phyloP scores from a whole-genome alignment of 92 coral and sea anemone species.

The Plumapathes pennacea region DNA sequence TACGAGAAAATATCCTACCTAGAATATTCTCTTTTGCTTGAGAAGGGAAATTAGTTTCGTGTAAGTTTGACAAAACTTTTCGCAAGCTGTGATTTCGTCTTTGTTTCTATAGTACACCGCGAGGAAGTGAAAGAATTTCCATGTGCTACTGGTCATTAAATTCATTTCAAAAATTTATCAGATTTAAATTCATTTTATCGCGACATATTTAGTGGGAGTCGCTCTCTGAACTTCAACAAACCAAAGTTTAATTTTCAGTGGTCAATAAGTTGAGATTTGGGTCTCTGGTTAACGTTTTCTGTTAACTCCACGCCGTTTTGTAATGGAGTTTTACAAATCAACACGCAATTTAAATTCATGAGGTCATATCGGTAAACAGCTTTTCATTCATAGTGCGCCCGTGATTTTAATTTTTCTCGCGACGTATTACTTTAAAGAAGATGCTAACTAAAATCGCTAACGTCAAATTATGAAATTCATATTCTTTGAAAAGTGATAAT shows the following conservation, averaged over 20 bases:
- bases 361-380: slow-evolving; percentile 91
- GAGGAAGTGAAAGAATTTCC: slow-evolving; percentile 91
- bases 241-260: slow-evolving; percentile 7
- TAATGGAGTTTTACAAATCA: slow-evolving; percentile 55
- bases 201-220: slow-evolving; percentile 21
- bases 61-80: slow-evolving; percentile 9
- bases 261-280: too few relatives aligned
- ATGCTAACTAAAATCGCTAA: slow-evolving; percentile 1
- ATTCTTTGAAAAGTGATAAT: too few relatives aligned
- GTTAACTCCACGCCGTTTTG: slow-evolving; percentile 62
- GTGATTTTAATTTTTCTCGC: slow-evolving; percentile 38
- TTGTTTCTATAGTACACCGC: slow-evolving; percentile 83
- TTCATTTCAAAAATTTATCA: slow-evolving; percentile 42
- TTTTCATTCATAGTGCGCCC: slow-evolving; percentile 65
- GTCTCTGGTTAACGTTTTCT: slow-evolving; percentile 25
- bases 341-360: slow-evolving; percentile 79
- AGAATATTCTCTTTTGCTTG: slow-evolving; percentile 39
- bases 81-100: slow-evolving; percentile 60
- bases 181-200: slow-evolving; percentile 36
- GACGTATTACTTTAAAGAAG: too few relatives aligned
- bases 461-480: slow-evolving; percentile 2
- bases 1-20: slow-evolving; percentile 52
- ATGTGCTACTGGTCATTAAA: slow-evolving; percentile 81
- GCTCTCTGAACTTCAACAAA: slow-evolving; percentile 4
- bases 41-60: slow-evolving; percentile 14